Evolutionary conservation across 2,888 invertebrate genomes (phyloP).

Genomic region (Druceiella hillmani): DNA sequence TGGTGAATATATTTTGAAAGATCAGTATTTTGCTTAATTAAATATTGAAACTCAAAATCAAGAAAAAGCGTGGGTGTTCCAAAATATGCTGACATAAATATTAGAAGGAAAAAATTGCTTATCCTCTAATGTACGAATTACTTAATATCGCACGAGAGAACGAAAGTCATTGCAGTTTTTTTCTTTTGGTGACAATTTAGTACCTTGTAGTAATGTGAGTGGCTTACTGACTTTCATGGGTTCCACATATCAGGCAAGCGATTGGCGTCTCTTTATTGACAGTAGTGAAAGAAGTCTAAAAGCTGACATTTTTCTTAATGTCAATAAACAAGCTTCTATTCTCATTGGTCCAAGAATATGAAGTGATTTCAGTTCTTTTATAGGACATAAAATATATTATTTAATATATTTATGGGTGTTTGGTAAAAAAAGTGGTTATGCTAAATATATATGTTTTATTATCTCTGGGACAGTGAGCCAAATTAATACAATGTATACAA

Average conservation of each 20-base stretch:
- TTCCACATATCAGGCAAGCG: constrained; percentile 13
- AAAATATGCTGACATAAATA: constrained; percentile 17
- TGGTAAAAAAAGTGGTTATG: too few relatives aligned
- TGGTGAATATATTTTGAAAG: constrained; percentile 12
- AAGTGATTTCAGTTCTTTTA: too few relatives aligned
- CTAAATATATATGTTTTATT: not conserved
- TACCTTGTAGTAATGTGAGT: constrained; percentile 17
- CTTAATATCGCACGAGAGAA: constrained; percentile 15
- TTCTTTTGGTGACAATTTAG: constrained; percentile 14
- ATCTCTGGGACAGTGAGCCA: constrained; percentile 1
- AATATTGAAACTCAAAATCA: constrained; percentile 10
- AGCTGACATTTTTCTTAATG: constrained; percentile 18
- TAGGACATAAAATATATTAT: not conserved
- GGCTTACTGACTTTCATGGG: constrained; percentile 14
- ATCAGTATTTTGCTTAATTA: constrained; percentile 9
- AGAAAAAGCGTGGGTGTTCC: constrained; percentile 9
- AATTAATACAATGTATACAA: not conserved
- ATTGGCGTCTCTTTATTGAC: constrained; percentile 23
- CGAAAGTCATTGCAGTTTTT: constrained; percentile 13
- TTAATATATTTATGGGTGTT: too few relatives aligned
- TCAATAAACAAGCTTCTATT: constrained; percentile 15
- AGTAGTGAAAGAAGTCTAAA: constrained; percentile 18
- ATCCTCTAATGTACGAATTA: constrained; percentile 9
- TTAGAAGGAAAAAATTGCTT: constrained; percentile 20
- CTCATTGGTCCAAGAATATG: too few relatives aligned